Base-by-base conservation (phyloP, 2,113 vertebrate genomes). In the Muntiacus muntjak region DNA sequence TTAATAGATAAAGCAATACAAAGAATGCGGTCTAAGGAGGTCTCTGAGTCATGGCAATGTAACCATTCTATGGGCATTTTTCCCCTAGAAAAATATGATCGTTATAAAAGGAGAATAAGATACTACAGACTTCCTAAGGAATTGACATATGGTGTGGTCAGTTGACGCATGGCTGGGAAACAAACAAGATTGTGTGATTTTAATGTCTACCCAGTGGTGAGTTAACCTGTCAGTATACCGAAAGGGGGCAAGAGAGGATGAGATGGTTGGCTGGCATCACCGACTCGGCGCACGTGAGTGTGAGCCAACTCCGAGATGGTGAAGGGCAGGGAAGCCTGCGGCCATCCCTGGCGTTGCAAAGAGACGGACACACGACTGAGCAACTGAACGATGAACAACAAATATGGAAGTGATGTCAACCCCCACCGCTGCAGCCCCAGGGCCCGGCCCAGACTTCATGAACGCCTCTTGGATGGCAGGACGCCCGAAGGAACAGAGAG, bases 401-500 rank as follows among this genome's bases (percentile, higher is more conserved):
- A 76, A 26, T 15, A 26, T 15, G 40, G 12, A 25, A 8, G 28
- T 45, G 13, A 5, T 0, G 58, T 54, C 7, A 33, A 54, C 58
- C n/a, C 16, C 21, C 33, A 21, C n/a, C 3, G 10, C 23, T 1
- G 26, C 8, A 57, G 58, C 47, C 62, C 17, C 3, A 3, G 40
- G 55, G 47, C 76, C 36, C 17, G 36, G 62, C 21, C 62, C 6
- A 1, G 13, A 33, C 57, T 64, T 17, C 11, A 11, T 5, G 45
- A 25, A 15, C 2, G 28, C 47, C 85, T 3, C 26, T 1, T 19
- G 87, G 52, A 6, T 12, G 33, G 57, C 7, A 26, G 50, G 26
- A 0, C 0, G 6, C 0, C 1, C 0, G 19, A 19, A 9, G 1
- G n/a, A 45, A 76, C 33, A 43, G 23, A 0, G 47, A 33, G 6